Base-by-base conservation (phyloP, 2,113 vertebrate species). In the Dicerorhinus sumatrensis region DNA sequence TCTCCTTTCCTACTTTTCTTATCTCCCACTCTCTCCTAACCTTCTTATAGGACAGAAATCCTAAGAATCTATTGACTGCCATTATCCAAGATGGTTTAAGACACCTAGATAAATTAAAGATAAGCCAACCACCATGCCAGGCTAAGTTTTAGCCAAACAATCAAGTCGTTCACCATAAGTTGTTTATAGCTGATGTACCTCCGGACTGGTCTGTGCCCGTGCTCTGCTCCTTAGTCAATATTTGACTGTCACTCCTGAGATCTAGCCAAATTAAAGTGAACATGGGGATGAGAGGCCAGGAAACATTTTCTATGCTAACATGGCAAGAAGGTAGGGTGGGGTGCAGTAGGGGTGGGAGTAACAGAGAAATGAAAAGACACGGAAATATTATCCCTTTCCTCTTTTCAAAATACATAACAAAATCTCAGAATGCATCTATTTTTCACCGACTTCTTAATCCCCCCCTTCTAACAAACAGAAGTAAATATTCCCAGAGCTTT, bases 191-290 rank as follows among this genome's bases (percentile, higher is more conserved):
- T 4, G 27, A 21, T 1, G 21, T 6, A 48, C 33, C 9, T 67
- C 13, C 18, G 75, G 14, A 77, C 1, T 62, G 25, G 8, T 27
- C 14, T 27, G 7, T 42, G 63, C 27, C 17, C 17, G 13, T 18
- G 13, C 21, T 75, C 20, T 36, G 23, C 17, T 33, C 39, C 17
- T 86, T 69, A 90, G 36, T 94, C 84, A 76, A 23, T 88, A 92
- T 92, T 56, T 73, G 31, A 82, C 62, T 77, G 27, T 56, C 42
- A 33, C 11, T 69, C 6, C 39, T 77, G 2, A 5, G 4, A 85
- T 94, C 18, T n/a, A 79, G 72, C 27, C 51, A 90, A 67, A 72
- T 51, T 48, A 89, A 88, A 89, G 23, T n/a, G 8, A 91, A 18
- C 3, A 29, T 58, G 9, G 82, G 27, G 27, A 91, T 36, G 27